Conservation (phyloP, 2,113 vertebrate species). For the Ceyx cyanopectus region DNA sequence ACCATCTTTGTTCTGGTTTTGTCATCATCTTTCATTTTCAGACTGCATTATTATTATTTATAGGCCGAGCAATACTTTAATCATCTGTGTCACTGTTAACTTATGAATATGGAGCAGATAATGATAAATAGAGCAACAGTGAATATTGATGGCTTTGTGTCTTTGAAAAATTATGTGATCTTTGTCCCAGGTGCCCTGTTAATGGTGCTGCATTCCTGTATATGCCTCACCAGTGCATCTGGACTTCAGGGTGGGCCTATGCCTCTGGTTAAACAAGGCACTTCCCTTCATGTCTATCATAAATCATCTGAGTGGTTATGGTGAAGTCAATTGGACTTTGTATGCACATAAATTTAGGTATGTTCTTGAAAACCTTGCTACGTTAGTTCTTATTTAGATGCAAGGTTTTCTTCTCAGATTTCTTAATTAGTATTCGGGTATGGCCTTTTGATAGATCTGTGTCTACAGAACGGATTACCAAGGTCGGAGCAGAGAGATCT, state of each 20-base stretch:
- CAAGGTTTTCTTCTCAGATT: conserved; percentile 20
- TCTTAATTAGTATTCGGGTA: neutral
- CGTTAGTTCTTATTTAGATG: conserved; percentile 24
- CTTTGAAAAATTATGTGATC: conserved; percentile 40
- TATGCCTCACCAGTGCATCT: neutral
- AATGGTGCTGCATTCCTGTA: neutral
- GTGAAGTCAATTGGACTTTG: neutral
- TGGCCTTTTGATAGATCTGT: neutral
- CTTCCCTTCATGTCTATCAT: neutral
- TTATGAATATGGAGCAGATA: conserved; percentile 70
- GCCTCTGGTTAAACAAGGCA: neutral
- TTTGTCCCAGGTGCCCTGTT: conserved; percentile 45
- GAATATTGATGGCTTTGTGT: conserved; percentile 70
- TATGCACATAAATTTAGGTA: neutral
- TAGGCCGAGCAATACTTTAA: conserved; percentile 69
- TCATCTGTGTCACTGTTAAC: conserved; percentile 70
- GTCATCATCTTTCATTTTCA: conserved; percentile 66
- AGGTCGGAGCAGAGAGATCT: accelerated
- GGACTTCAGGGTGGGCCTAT: neutral
- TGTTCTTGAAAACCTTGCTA: conserved; percentile 9
- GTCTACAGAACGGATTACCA: neutral
- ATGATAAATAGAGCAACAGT: conserved; percentile 65
- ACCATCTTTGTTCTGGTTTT: conserved; percentile 53
- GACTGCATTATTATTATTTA: conserved; percentile 67
- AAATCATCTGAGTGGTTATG: neutral